Percentiles rank a stretch among this genome's conserved stretches.
phyloP scores from a whole-genome alignment of 2,113 vertebrate species.

The Pygoscelis antarcticus region DNA sequence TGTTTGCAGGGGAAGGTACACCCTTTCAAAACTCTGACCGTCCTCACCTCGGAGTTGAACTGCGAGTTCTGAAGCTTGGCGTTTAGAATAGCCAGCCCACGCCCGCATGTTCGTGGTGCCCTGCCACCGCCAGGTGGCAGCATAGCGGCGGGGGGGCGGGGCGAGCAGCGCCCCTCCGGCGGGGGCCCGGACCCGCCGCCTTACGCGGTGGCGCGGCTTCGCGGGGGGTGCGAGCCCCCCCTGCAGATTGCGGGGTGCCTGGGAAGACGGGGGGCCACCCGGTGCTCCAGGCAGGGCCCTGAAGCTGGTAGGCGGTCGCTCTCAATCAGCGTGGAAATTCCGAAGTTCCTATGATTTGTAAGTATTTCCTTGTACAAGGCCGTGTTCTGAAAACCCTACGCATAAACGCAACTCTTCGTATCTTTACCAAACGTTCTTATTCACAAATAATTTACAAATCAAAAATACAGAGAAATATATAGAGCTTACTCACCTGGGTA shows the following conservation, averaged over 20 bases:
- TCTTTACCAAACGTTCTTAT: not conserved
- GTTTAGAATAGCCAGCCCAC: fast-evolving
- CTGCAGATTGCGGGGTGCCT: fast-evolving
- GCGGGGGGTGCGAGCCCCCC: no score
- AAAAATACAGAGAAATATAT: fast-evolving
- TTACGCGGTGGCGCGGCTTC: no score
- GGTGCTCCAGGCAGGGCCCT: no score
- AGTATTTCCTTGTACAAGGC: not conserved
- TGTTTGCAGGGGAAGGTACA: not conserved
- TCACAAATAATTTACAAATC: not conserved
- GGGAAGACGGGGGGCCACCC: not conserved
- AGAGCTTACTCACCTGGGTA: no score
- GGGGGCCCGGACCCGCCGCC: not conserved
- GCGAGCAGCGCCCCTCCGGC: not conserved
- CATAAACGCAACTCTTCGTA: fast-evolving
- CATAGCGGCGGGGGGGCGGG: not conserved
- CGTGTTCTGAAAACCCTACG: fast-evolving
- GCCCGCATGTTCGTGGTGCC: fast-evolving
- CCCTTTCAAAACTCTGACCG: not conserved
- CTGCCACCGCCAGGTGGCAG: not conserved
- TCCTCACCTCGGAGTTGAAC: fast-evolving
- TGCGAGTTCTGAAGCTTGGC: fast-evolving
- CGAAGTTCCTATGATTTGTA: fast-evolving
- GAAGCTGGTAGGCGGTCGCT: fast-evolving
- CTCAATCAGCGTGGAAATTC: not conserved